phyloP scores from a whole-genome alignment of 1,140 invertebrate genomes.

The Drosophila mojavensis region DNA sequence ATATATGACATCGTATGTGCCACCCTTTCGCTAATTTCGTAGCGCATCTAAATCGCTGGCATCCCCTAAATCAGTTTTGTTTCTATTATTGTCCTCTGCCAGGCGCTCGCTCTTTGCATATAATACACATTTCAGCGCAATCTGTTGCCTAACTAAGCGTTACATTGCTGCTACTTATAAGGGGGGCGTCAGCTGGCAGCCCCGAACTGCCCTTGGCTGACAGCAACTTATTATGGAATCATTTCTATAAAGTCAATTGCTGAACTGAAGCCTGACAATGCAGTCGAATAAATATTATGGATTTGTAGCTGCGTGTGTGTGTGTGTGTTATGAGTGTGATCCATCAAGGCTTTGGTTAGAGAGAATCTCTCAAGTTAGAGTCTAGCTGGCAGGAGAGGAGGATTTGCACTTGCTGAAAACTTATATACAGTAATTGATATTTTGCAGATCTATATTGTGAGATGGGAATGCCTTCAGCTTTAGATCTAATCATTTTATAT shows the following conservation, averaged over 20 bases:
- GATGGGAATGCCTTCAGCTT: too few relatives aligned
- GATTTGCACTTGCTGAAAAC: too few relatives aligned
- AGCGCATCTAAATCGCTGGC: constrained; percentile 51
- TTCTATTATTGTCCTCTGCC: constrained; percentile 28
- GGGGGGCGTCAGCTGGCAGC: constrained; percentile 17
- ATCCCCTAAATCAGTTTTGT: constrained; percentile 48
- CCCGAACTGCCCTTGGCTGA: constrained; percentile 25
- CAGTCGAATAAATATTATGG: background rate
- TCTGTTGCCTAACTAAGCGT: constrained; percentile 75
- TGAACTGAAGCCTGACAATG: background rate
- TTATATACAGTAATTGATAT: too few relatives aligned
- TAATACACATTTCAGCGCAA: constrained; percentile 63
- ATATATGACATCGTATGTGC: constrained; percentile 26
- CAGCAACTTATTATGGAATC: constrained; percentile 45
- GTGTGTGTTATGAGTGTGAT: background rate
- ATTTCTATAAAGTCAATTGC: constrained; percentile 8
- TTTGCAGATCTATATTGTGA: too few relatives aligned
- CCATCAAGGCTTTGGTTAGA: background rate
- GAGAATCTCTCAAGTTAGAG: background rate
- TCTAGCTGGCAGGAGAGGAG: background rate
- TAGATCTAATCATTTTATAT: too few relatives aligned
- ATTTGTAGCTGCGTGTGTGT: background rate
- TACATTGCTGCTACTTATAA: constrained; percentile 53
- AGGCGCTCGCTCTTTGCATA: constrained; percentile 55
- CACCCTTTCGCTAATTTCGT: constrained; percentile 70